These are phyloP conservation scores for Passer montanus DNA, from an alignment of 2,113 vertebrate genomes.

Conservation along the genomic window DNA sequence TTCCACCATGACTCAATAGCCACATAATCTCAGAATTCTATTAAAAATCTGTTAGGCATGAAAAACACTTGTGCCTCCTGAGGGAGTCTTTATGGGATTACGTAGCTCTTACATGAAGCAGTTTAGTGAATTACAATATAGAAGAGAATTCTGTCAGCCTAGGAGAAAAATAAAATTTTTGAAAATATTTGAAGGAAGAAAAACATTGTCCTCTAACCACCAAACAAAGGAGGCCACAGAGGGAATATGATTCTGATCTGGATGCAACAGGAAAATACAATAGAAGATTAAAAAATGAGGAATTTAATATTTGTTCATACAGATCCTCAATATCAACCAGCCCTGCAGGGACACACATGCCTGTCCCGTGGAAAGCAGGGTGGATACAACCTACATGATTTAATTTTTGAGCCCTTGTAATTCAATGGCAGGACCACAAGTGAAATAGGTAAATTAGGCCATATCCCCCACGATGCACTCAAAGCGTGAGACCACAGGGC, in stretches of 20 bases:
- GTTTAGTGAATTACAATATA: background rate
- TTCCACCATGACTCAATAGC: background rate
- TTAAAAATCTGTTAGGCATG: background rate
- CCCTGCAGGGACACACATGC: background rate
- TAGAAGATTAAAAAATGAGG: background rate
- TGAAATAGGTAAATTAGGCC: background rate
- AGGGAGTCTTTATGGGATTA: background rate
- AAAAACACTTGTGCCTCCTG: background rate
- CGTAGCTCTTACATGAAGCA: rapidly evolving
- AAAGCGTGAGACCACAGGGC: background rate
- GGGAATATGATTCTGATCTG: background rate
- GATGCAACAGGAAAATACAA: background rate
- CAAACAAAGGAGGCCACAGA: background rate
- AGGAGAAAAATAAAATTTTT: background rate
- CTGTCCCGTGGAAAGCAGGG: background rate
- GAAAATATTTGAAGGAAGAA: background rate
- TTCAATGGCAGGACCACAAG: background rate
- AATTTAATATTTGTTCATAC: background rate
- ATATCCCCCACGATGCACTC: rapidly evolving
- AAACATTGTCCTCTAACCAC: background rate
- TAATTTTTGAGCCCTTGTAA: background rate
- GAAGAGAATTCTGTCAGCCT: background rate
- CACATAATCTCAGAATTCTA: background rate
- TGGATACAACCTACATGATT: background rate
- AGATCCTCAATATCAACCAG: background rate